These are phyloP conservation scores for Pitangus sulphuratus DNA, from an alignment of 2,797 vertebrate genomes.

Conservation along the genomic window DNA sequence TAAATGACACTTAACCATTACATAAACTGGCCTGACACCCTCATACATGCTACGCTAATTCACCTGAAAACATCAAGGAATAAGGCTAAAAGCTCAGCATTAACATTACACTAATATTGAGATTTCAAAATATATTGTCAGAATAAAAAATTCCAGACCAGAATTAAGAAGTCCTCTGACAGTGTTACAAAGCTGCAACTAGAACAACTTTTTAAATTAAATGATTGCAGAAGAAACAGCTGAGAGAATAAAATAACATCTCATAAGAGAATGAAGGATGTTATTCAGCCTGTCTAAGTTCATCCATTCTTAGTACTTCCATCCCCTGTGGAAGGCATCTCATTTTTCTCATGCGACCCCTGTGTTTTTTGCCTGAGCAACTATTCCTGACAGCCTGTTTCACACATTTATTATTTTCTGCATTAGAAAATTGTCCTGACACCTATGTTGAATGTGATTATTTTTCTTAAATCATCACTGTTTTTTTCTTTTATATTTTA, in stretches of 20 bases:
- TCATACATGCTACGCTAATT: not conserved
- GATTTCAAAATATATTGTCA: not conserved
- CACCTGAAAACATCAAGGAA: not conserved
- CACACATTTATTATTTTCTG: conserved; percentile 50
- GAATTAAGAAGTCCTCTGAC: not conserved
- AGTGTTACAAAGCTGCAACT: not conserved
- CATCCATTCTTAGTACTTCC: conserved; percentile 28
- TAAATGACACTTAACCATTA: not conserved
- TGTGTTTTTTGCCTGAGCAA: conserved; percentile 44
- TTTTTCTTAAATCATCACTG: not conserved
- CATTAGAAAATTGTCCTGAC: conserved; percentile 4
- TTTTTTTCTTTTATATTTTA: not conserved
- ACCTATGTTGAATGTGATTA: conserved; percentile 16
- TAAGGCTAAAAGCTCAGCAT: not conserved
- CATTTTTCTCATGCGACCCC: conserved; percentile 37
- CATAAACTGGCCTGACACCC: not conserved
- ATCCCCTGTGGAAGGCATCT: conserved; percentile 3
- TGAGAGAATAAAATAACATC: conserved; percentile 15
- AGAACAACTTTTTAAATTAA: conserved; percentile 44
- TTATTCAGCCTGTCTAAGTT: conserved; percentile 17
- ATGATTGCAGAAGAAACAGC: not conserved
- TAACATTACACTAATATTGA: not conserved
- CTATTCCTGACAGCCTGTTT: conserved; percentile 32
- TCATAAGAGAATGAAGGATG: not conserved
- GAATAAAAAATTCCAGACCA: not conserved